These are phyloP conservation scores for Epistrophe eligans DNA, from an alignment of 2,888 invertebrate species.

Conservation along the genomic window DNA sequence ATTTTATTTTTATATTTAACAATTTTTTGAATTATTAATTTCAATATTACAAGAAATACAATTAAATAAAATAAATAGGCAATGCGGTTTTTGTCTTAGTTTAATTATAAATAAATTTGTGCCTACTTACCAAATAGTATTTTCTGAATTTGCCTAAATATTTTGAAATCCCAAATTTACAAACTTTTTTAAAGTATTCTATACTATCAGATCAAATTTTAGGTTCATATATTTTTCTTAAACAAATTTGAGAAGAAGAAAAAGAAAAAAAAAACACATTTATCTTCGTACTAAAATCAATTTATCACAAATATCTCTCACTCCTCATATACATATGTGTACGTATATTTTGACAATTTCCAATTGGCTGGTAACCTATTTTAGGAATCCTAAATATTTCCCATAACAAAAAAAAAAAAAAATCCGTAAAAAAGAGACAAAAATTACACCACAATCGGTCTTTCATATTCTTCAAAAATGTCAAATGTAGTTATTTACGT, in stretches of 20 bases:
- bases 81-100: too few species aligned
- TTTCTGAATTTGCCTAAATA: too few species aligned
- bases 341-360: constrained; percentile 9
- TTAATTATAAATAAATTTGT: too few species aligned
- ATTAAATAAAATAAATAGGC: too few species aligned
- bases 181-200: too few species aligned
- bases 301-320: constrained; percentile 1
- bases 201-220: too few species aligned
- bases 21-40: too few species aligned
- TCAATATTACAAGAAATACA: too few species aligned
- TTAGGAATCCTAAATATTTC: constrained; percentile 28
- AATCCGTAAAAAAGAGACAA: background rate
- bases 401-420: background rate
- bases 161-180: too few species aligned
- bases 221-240: too few species aligned
- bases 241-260: background rate
- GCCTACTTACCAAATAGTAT: too few species aligned
- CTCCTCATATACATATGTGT: background rate
- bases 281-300: background rate
- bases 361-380: constrained; percentile 42
- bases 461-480: constrained; percentile 39
- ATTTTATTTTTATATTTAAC: too few species aligned
- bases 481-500: constrained; percentile 40
- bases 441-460: constrained; percentile 12
- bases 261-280: background rate